Evolutionary conservation across 2,113 vertebrate species (phyloP).

Genomic region (Jacana jacana): DNA sequence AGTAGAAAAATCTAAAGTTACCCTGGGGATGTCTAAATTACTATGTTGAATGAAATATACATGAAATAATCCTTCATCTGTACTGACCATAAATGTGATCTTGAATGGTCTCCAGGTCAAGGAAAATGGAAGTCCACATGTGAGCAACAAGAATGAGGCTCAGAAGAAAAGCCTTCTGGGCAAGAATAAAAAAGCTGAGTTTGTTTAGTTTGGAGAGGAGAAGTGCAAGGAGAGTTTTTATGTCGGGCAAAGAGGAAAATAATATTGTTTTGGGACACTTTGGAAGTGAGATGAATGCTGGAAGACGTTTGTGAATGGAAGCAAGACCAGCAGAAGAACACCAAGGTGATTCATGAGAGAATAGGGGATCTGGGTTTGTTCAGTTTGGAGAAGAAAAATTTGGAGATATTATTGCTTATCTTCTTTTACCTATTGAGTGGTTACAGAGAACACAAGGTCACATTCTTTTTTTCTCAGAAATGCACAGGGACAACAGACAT

Average conservation of each 20-base stretch:
- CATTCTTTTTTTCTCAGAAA: neutral
- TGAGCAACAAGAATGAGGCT: neutral
- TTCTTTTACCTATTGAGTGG: neutral
- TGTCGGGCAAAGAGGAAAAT: neutral
- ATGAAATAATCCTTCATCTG: neutral
- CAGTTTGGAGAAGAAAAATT: neutral
- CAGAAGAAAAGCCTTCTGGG: neutral
- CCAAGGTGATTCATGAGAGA: neutral
- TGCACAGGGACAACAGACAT: neutral
- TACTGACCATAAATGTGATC: neutral
- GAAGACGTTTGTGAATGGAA: neutral
- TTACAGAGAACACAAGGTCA: neutral
- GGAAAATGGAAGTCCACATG: neutral
- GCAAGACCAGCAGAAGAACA: neutral
- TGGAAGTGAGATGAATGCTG: neutral
- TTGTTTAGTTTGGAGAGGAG: neutral
- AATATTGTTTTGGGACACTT: neutral
- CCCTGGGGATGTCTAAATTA: neutral
- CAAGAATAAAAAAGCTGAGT: neutral
- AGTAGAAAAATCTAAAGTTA: neutral
- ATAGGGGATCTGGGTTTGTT: neutral
- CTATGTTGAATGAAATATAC: neutral
- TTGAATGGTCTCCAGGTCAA: neutral
- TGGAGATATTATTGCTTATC: neutral
- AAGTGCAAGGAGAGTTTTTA: neutral